Evolutionary conservation across 2,888 invertebrate species (phyloP), one percentile per base, ranked within the genome.

Genomic region (Oligia fasciuncula): DNA sequence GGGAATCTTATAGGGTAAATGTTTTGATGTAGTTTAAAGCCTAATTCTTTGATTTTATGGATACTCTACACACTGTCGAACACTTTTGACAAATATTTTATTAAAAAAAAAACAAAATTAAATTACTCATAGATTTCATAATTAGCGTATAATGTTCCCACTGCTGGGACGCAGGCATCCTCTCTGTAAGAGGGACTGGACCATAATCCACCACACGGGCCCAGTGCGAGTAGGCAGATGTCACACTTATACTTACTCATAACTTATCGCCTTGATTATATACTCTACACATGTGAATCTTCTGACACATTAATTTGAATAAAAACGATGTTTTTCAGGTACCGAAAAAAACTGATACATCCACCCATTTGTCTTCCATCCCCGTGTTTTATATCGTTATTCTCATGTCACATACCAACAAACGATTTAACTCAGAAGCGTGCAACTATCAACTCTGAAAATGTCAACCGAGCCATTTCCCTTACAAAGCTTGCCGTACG

Each of bases 391-490:
- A 81, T 87, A 80, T 79, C 80, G 84, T 87, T 87, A 87, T 88
- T 86, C 85, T 89, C 79, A 85, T 88, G 86, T 90, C 88, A 88
- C 87, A 91, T 91, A 91, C 91, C 91, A 91, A 93, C 92, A 92
- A 93, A 91, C 91, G 91, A 92, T 94, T 94, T 93, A 94, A 88
- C 87, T 87, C 81, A 82, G 89, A 79, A 91, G 85, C 93, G 93
- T 92, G 92, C 91, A 92, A 93, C 94, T 93, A 94, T 94, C 94
- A 95, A 94, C 94, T 93, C 92, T 91, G 93, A 93, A 94, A 94
- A 94, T 93, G 95, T 96, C 95, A 95, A 94, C 95, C 93, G 91
- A 94, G 89, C 94, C 93, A 95, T 96, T 96, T 95, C 96, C 96
- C 93, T 94, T 93, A 93, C 94, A 95, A 94, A 94, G 94, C 94